A percentile compares a stretch with the other conserved stretches of the same genome.
phyloP scores from a whole-genome alignment of 1,140 invertebrate species.

The Trinorchestia longiramus region DNA sequence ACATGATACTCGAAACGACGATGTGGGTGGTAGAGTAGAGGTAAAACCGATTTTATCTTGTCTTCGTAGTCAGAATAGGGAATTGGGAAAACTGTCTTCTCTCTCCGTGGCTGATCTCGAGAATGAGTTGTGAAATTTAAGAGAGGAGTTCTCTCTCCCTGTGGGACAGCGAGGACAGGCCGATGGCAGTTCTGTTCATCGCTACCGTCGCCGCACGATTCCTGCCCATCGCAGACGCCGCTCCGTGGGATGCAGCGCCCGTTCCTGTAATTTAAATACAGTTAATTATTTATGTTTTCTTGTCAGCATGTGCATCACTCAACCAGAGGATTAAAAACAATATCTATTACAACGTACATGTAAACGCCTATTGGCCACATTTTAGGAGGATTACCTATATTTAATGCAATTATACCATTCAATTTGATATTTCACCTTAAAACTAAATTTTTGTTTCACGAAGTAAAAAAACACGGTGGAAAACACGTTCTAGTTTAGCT shows the following conservation, averaged over 20 bases:
- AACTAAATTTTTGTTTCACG: too few species aligned
- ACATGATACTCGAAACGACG: background rate
- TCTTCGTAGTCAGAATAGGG: background rate
- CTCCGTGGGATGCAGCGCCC: slow-evolving; percentile 76
- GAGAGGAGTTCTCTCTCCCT: slow-evolving; percentile 66
- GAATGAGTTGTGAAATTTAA: slow-evolving; percentile 55
- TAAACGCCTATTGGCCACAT: too few species aligned
- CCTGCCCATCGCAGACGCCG: slow-evolving; percentile 81
- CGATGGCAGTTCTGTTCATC: slow-evolving; percentile 79
- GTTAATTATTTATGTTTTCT: background rate
- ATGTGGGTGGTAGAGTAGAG: background rate
- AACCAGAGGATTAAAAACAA: too few species aligned
- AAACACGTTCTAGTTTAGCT: too few species aligned
- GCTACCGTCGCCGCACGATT: slow-evolving; percentile 83
- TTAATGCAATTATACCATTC: too few species aligned
- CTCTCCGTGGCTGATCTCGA: background rate
- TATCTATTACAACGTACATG: too few species aligned
- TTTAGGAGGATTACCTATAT: too few species aligned
- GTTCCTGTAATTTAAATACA: slow-evolving; percentile 71
- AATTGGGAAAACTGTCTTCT: background rate
- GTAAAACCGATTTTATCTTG: background rate
- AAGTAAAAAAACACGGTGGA: too few species aligned
- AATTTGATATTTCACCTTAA: too few species aligned
- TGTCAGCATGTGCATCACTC: background rate
- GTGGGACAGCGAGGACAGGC: slow-evolving; percentile 65